Conservation (phyloP, 2,113 vertebrate genomes). For the Arvicanthis niloticus region DNA sequence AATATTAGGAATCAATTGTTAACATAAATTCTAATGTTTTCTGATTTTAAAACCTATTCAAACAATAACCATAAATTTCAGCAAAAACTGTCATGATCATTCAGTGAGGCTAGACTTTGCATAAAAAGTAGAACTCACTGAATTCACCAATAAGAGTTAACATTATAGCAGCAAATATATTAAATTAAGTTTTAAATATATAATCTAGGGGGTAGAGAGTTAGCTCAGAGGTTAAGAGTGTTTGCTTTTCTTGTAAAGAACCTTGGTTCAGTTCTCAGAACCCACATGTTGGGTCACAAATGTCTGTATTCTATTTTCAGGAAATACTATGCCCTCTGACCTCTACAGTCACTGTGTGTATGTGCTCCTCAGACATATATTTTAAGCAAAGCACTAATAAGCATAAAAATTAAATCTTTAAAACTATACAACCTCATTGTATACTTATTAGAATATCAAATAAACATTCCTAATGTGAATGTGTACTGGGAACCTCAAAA, state of each 20-base stretch:
- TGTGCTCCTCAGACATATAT: not conserved
- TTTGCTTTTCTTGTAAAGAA: not conserved
- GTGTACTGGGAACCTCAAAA: not conserved
- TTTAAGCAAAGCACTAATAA: not conserved
- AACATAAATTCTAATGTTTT: not conserved
- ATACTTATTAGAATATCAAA: not conserved
- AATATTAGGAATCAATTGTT: not conserved
- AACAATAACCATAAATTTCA: not conserved
- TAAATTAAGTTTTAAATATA: not conserved
- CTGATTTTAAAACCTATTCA: not conserved
- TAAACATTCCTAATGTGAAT: not conserved
- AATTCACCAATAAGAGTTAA: not conserved
- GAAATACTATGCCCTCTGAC: not conserved
- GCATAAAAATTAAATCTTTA: not conserved
- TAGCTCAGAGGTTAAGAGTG: not conserved
- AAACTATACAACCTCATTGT: not conserved
- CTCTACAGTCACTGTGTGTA: not conserved
- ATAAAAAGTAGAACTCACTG: not conserved
- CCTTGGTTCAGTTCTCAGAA: not conserved
- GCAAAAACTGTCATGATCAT: not conserved
- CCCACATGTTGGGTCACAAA: not conserved
- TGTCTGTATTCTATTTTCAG: not conserved
- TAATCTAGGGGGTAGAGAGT: not conserved
- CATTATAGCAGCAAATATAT: not conserved
- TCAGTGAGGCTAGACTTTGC: not conserved